Percentiles rank a stretch among this genome's conserved stretches.
Conservation (phyloP, 1,140 invertebrate genomes). For the Drosophila navojoa region DNA sequence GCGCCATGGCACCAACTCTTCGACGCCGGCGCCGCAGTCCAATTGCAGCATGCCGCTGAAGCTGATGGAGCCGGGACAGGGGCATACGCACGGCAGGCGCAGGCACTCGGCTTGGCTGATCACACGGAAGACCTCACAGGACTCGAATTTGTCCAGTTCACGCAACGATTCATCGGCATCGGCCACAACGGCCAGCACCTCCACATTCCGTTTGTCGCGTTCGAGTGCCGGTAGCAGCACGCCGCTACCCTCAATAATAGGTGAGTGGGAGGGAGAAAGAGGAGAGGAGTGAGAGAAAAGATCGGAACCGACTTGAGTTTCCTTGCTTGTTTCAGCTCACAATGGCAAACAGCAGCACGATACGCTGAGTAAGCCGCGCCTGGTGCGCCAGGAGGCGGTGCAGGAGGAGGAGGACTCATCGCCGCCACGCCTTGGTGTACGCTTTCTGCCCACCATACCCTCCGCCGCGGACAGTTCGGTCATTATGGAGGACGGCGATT, state of each 20-base stretch:
- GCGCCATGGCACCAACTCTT: conserved; percentile 88
- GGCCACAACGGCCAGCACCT: conserved; percentile 91
- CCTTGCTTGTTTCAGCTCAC: conserved; percentile 51
- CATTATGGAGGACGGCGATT: conserved; percentile 88
- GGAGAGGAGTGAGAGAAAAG: too few relatives aligned
- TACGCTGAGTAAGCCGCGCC: conserved; percentile 85
- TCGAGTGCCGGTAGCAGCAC: conserved; percentile 88
- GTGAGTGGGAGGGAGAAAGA: conserved; percentile 30
- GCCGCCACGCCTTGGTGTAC: conserved; percentile 87
- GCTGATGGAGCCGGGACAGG: conserved; percentile 87
- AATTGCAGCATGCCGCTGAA: conserved; percentile 90
- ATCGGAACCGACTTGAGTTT: too few relatives aligned
- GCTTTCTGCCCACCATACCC: conserved; percentile 91
- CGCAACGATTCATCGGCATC: conserved; percentile 95
- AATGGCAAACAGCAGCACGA: conserved; percentile 70
- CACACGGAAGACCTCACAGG: conserved; percentile 94
- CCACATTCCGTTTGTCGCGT: conserved; percentile 92
- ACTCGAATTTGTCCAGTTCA: conserved; percentile 93
- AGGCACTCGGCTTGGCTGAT: conserved; percentile 93
- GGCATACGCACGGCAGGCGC: conserved; percentile 85
- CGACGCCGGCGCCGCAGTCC: conserved; percentile 57
- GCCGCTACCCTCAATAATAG: conserved; percentile 76
- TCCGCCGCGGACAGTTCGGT: conserved; percentile 92
- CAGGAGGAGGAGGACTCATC: conserved; percentile 88
- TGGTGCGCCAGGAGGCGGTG: conserved; percentile 91